phyloP scores from a whole-genome alignment of 2,797 vertebrate species.

The Crenichthys baileyi region DNA sequence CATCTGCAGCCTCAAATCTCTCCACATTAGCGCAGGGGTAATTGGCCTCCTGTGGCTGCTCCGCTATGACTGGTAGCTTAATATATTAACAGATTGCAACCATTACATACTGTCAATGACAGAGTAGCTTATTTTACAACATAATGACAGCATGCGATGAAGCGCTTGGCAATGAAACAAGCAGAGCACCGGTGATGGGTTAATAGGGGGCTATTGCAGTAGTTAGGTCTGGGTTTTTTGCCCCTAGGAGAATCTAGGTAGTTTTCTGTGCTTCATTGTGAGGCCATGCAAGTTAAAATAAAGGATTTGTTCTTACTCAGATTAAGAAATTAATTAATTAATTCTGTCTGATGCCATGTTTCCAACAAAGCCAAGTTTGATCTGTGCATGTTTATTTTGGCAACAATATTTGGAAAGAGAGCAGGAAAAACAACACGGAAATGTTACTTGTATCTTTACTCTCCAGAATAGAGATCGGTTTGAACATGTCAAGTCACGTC shows the following conservation, averaged over 20 bases:
- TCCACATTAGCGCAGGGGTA: slow-evolving; percentile 52
- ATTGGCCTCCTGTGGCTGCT: slow-evolving; percentile 61
- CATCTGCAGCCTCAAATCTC: slow-evolving; percentile 44
- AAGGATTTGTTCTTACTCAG: slow-evolving; percentile 31
- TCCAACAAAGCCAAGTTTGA: background rate
- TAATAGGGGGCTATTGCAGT: slow-evolving; percentile 56
- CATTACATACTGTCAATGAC: slow-evolving; percentile 60
- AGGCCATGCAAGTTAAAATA: background rate
- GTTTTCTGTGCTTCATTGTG: slow-evolving; percentile 60
- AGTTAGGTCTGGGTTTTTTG: slow-evolving; percentile 51
- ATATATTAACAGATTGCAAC: slow-evolving; percentile 65
- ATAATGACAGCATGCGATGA: slow-evolving; percentile 58
- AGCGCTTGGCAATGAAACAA: slow-evolving; percentile 60
- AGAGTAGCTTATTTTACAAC: slow-evolving; percentile 45
- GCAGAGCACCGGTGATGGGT: slow-evolving; percentile 34
- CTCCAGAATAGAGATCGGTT: slow-evolving; percentile 11
- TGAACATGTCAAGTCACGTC: slow-evolving; percentile 46
- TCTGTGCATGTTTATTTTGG: slow-evolving; percentile 7
- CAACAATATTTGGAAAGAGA: slow-evolving; percentile 9
- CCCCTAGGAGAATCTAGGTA: slow-evolving; percentile 54
- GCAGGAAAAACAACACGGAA: background rate
- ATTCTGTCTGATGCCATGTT: background rate
- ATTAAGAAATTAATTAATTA: too few species aligned
- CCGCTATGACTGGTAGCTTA: slow-evolving; percentile 51
- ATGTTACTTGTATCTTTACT: slow-evolving; percentile 3